These are phyloP conservation scores for Resseliella maxima DNA, from an alignment of 2,888 invertebrate genomes.

Conservation along the genomic window DNA sequence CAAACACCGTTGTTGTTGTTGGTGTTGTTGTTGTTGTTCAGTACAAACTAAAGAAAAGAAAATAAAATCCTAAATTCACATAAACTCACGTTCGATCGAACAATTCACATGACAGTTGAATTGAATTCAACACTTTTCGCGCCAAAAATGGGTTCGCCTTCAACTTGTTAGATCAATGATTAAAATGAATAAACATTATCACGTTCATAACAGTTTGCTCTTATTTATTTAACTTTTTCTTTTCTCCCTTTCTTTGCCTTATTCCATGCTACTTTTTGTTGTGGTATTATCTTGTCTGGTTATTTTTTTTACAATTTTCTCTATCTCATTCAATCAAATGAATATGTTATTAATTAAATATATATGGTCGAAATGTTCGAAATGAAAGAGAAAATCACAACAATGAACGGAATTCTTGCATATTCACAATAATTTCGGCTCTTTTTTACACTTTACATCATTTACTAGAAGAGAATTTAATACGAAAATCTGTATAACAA, in stretches of 20 bases:
- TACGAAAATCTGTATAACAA: conserved; percentile 47
- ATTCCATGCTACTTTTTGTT: conserved; percentile 2
- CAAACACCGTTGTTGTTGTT: no score
- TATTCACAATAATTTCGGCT: background rate
- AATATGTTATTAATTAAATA: conserved; percentile 30
- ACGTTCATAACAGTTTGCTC: conserved; percentile 17
- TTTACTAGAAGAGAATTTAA: conserved; percentile 7
- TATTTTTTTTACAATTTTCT: background rate
- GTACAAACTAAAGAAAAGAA: no score
- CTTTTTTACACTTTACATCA: background rate
- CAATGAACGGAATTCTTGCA: conserved; percentile 1
- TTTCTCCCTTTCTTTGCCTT: background rate
- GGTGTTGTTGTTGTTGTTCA: no score
- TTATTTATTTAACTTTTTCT: no score
- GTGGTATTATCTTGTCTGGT: conserved; percentile 42
- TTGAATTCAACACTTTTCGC: background rate
- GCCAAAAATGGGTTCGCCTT: background rate
- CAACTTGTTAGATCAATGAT: conserved; percentile 31
- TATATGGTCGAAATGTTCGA: no score
- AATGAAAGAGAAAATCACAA: conserved; percentile 22
- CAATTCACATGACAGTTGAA: background rate
- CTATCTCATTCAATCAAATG: background rate
- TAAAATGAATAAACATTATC: conserved; percentile 46
- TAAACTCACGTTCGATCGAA: background rate
- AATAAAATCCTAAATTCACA: conserved; percentile 9